phyloP scores from a whole-genome alignment of 2,888 invertebrate species.

The Hybos culiciformis region DNA sequence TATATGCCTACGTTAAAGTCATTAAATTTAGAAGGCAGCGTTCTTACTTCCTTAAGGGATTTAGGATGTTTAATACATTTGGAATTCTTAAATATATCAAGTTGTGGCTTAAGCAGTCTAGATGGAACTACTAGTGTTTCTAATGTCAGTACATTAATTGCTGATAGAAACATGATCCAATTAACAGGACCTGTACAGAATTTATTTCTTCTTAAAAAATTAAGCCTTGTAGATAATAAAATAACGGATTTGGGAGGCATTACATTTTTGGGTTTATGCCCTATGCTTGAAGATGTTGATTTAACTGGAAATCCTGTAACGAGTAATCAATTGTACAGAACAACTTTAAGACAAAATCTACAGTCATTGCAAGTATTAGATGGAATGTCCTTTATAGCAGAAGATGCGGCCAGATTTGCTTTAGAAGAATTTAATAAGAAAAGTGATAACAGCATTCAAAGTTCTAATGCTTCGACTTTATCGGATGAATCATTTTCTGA shows the following conservation, averaged over 20 bases:
- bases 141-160: slow-evolving; percentile 45
- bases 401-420: neutral
- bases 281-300: slow-evolving; percentile 41
- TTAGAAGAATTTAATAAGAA: neutral
- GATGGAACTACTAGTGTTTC: slow-evolving; percentile 55
- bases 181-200: slow-evolving; percentile 48
- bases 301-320: slow-evolving; percentile 38
- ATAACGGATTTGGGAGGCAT: slow-evolving; percentile 28
- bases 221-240: slow-evolving; percentile 35
- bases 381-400: slow-evolving; percentile 22
- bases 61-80: slow-evolving; percentile 47
- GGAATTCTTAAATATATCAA: slow-evolving; percentile 41
- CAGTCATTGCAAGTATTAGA: slow-evolving; percentile 34
- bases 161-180: slow-evolving; percentile 47
- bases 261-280: slow-evolving; percentile 32
- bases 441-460: slow-evolving; percentile 2
- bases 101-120: slow-evolving; percentile 49
- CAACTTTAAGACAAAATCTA: slow-evolving; percentile 29
- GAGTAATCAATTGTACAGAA: slow-evolving; percentile 26
- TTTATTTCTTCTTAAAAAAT: slow-evolving; percentile 34
- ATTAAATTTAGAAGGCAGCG: slow-evolving; percentile 52
- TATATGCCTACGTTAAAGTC: slow-evolving; percentile 47
- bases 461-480: slow-evolving; percentile 12
- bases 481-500: slow-evolving; percentile 14
- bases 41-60: slow-evolving; percentile 50